These are phyloP conservation scores for Mirza zaza DNA, from an alignment of 2,113 vertebrate species.

Conservation along the genomic window DNA sequence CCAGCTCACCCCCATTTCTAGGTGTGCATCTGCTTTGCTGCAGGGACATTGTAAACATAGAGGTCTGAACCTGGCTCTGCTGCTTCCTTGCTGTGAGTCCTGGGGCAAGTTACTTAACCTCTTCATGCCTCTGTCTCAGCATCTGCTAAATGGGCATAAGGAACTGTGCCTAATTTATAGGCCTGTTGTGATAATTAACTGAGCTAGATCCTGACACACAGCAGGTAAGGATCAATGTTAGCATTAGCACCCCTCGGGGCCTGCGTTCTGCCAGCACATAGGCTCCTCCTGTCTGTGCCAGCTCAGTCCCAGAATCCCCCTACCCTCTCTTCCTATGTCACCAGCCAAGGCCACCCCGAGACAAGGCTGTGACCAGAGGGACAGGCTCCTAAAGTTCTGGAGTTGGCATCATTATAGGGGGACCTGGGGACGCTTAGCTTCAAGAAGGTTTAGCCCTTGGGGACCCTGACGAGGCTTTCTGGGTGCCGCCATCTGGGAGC, in stretches of 20 bases:
- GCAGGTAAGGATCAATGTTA: neutral
- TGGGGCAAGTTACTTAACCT: neutral
- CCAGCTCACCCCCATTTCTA: neutral
- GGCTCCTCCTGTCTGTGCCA: neutral
- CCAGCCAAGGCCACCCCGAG: neutral
- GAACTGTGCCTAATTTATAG: neutral
- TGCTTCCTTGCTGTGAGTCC: neutral
- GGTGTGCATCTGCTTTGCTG: no score
- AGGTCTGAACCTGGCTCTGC: neutral
- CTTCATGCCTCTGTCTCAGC: neutral
- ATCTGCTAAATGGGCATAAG: neutral
- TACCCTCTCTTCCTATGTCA: neutral
- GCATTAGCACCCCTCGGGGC: neutral
- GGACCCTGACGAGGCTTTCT: neutral
- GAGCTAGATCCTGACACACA: neutral
- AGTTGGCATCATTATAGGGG: rapidly evolving
- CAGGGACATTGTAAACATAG: rapidly evolving
- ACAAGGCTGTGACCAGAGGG: neutral
- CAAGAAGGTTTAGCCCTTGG: neutral
- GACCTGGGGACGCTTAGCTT: neutral
- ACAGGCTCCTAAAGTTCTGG: neutral
- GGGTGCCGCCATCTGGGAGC: neutral
- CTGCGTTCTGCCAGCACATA: neutral
- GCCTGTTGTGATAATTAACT: neutral
- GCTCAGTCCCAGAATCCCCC: neutral